These are phyloP conservation scores for Neodiprion lecontei DNA, from an alignment of 1,140 invertebrate genomes.

Conservation along the genomic window DNA sequence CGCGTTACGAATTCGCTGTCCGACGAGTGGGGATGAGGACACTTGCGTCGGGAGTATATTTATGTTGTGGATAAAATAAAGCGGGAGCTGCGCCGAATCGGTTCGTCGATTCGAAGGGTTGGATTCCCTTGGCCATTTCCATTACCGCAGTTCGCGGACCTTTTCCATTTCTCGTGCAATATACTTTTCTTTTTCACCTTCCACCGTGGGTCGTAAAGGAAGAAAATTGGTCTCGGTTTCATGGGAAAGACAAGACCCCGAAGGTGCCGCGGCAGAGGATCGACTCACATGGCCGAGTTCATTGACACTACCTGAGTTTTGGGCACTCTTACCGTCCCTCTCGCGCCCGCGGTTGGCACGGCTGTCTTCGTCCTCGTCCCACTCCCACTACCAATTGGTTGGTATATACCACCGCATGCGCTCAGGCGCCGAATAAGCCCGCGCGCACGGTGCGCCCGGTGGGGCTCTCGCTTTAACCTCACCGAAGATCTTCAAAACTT, in stretches of 20 bases:
- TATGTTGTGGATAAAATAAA: too few species aligned
- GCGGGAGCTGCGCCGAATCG: constrained; percentile 7
- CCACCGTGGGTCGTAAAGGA: constrained; percentile 45
- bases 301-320: constrained; percentile 63
- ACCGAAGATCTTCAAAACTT: neutral
- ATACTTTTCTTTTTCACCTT: constrained; percentile 1
- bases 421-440: too few species aligned
- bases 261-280: constrained; percentile 50
- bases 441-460: too few species aligned
- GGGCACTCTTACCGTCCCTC: constrained; percentile 55
- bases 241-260: constrained; percentile 64
- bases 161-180: constrained; percentile 8
- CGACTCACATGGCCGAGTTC: constrained; percentile 58
- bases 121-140: neutral
- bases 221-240: constrained; percentile 61
- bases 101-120: constrained; percentile 21
- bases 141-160: too few species aligned
- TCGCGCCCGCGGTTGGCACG: constrained; percentile 24
- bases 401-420: too few species aligned
- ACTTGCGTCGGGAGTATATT: neutral
- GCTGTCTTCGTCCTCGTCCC: constrained; percentile 14
- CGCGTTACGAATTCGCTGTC: constrained; percentile 28
- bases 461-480: neutral
- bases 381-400: neutral
- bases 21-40: neutral